Conservation (phyloP, 2,797 vertebrate genomes). For the Cossypha dichroa region DNA sequence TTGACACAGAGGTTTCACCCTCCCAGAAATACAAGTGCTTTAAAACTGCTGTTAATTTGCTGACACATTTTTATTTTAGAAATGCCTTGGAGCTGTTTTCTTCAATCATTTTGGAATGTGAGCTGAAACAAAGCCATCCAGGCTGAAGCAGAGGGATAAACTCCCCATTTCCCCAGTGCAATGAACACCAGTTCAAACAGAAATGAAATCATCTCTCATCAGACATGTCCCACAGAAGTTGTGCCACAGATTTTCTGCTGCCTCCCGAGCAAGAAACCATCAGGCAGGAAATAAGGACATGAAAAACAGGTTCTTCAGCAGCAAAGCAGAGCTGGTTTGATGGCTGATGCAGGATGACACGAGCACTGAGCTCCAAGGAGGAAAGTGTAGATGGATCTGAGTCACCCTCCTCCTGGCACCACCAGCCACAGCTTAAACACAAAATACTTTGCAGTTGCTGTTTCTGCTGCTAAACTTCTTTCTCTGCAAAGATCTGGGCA, state of each 20-base stretch:
- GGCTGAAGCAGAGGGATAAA: neutral
- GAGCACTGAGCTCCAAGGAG: neutral
- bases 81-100: neutral
- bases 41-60: neutral
- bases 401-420: constrained; percentile 4
- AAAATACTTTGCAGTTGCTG: neutral
- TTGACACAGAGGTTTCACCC: neutral
- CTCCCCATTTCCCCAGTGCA: neutral
- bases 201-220: neutral
- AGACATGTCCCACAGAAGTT: neutral
- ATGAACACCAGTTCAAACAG: neutral
- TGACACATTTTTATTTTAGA: neutral
- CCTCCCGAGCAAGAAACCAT: neutral
- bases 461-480: neutral
- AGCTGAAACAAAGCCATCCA: neutral
- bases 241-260: neutral
- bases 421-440: neutral
- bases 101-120: neutral
- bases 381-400: neutral
- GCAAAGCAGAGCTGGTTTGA: neutral
- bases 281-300: neutral
- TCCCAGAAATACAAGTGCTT: neutral
- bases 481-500: neutral
- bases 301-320: neutral
- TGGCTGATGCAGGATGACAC: neutral